Evolutionary conservation across 2,888 invertebrate species (phyloP).

Genomic region (Mesorhabditis belari): DNA sequence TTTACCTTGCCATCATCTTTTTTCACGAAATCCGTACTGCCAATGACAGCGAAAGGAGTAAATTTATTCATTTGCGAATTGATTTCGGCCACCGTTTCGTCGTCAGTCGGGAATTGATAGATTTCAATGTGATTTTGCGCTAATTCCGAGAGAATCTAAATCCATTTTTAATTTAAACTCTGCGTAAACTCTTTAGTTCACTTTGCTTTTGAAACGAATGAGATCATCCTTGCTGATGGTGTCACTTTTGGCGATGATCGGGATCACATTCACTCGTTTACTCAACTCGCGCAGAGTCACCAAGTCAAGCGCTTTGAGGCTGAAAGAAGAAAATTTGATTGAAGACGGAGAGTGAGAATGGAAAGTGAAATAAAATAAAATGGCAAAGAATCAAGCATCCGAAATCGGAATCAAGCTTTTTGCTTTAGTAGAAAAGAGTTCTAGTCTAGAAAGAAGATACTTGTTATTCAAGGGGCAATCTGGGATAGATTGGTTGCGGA

Average conservation of each 20-base stretch:
- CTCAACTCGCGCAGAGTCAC: constrained; percentile 98
- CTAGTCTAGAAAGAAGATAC: too few relatives aligned
- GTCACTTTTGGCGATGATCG: constrained; percentile 97
- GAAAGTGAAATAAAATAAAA: background rate
- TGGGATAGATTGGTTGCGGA: too few relatives aligned
- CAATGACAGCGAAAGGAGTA: constrained; percentile 95
- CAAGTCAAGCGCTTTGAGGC: constrained; percentile 90
- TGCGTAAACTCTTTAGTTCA: background rate
- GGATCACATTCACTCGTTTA: constrained; percentile 95
- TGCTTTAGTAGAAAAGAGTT: too few relatives aligned
- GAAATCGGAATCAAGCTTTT: too few relatives aligned
- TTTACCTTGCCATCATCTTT: constrained; percentile 75
- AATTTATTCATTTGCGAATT: constrained; percentile 42
- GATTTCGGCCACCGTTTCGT: constrained; percentile 69
- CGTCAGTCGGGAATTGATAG: constrained; percentile 95
- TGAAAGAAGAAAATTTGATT: constrained; percentile 57
- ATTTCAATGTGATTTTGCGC: constrained; percentile 88
- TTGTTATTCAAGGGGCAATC: too few relatives aligned
- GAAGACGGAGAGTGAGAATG: background rate
- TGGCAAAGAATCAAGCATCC: background rate
- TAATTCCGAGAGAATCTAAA: constrained; percentile 78
- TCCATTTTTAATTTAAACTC: background rate
- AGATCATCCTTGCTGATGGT: constrained; percentile 96
- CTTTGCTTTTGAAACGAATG: constrained; percentile 81
- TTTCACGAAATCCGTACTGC: constrained; percentile 92